Conservation (phyloP, 1,140 invertebrate genomes). For the Charaxes varanes region DNA sequence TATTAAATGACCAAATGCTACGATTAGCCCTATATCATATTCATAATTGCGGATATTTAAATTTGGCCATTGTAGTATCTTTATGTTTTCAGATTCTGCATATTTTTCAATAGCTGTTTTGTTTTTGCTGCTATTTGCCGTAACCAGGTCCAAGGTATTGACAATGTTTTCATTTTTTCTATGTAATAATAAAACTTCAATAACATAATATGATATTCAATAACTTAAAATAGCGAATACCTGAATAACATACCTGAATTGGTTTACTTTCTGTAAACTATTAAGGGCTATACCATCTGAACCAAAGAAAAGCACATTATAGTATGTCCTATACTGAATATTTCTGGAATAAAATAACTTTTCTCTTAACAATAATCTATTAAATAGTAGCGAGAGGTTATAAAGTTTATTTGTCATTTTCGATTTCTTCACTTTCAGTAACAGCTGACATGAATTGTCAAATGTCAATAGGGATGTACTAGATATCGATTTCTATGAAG, state of each 20-base stretch:
- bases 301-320: conserved; percentile 62
- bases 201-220: no score
- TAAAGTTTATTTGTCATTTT: conserved; percentile 17
- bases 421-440: no score
- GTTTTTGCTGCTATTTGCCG: conserved; percentile 42
- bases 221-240: no score
- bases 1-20: conserved; percentile 62
- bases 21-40: conserved; percentile 61
- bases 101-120: conserved; percentile 50
- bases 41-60: conserved; percentile 32
- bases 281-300: conserved; percentile 55
- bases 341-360: conserved; percentile 23
- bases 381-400: conserved; percentile 38
- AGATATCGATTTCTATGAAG: no score
- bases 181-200: conserved; percentile 5
- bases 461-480: no score
- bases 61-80: conserved; percentile 50
- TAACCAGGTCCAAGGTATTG: conserved; percentile 44
- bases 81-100: conserved; percentile 44
- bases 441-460: no score
- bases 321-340: conserved; percentile 27
- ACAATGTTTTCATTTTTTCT: conserved; percentile 45
- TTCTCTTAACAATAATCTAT: conserved; percentile 30
- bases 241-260: conserved; percentile 43
- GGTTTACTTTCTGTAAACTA: conserved; percentile 54